Evolutionary conservation across 2,888 invertebrate genomes (phyloP).

Genomic region (Oligia fasciuncula): DNA sequence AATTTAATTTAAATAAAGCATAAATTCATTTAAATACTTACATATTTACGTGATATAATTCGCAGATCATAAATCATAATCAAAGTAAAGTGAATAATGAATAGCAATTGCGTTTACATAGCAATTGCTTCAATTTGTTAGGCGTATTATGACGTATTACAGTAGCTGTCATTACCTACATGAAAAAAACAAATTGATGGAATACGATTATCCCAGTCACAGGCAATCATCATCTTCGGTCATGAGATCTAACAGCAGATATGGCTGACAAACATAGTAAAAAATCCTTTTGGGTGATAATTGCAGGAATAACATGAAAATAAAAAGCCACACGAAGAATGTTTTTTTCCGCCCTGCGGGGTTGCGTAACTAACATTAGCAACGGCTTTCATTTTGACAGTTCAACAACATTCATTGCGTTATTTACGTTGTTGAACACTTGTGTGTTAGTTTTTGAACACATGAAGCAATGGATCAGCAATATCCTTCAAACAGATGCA

Average conservation of each 20-base stretch:
- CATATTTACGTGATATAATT: background rate
- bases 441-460: no score
- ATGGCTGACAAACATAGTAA: background rate
- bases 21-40: conserved; percentile 24
- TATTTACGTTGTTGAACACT: no score
- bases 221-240: conserved; percentile 15
- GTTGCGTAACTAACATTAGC: no score
- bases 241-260: background rate
- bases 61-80: conserved; percentile 23
- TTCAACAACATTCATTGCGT: no score
- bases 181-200: background rate
- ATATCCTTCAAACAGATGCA: no score
- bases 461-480: no score
- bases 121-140: conserved; percentile 24
- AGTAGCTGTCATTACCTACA: background rate
- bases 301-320: background rate
- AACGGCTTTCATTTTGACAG: no score
- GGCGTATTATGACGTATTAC: background rate
- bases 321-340: background rate
- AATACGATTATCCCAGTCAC: background rate
- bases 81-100: background rate
- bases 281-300: background rate
- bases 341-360: no score
- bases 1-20: conserved; percentile 13
- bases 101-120: background rate